Base-by-base conservation (phyloP, 2,113 vertebrate species). In the Fulmarus glacialis region DNA sequence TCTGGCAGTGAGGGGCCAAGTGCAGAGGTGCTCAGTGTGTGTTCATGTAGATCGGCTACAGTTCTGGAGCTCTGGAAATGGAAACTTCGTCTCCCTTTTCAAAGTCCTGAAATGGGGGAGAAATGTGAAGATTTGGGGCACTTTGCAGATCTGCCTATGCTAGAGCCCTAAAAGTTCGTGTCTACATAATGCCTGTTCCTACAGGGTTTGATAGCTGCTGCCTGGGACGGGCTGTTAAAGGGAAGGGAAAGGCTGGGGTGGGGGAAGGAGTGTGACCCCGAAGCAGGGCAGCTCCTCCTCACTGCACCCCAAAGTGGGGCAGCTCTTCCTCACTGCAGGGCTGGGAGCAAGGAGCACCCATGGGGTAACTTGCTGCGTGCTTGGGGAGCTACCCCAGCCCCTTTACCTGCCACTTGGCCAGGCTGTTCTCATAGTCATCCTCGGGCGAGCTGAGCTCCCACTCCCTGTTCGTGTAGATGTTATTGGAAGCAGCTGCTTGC, bases 11-110 rank as follows among this genome's bases (percentile, higher is more conserved):
- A 30, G 40, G 24, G n/a, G 5, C 18, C 1, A 6, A 42, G 26
- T 2, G 1, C 0, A 1, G 52, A 29, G 26, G 50, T 0, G 1
- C 36, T 48, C 48, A 32, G 18, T 0, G 7, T 0, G 1, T 12
- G 32, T 78, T 83, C 56, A n/a, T 5, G 56, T 88, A 82, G 63
- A 63, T 30, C 0, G 6, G 9, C 47, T 68, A 68, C 20, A 13
- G 22, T 22, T 38, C 43, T 17, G 78, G 22, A 58, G 78, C 42
- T 50, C 32, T 29, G 38, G 22, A 64, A 45, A 24, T 3, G 1
- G 5, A 45, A 45, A 21, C 32, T 14, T 45, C 3, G 1, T 8
- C 4, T 45, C 32, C 8, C 13, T 38, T 50, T 45, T 55, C 56
- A 9, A 29, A 70, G 26, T 50, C 50, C 91, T 88, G 58, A 66